Conservation (phyloP, 2,888 invertebrate species). For the Nomada hirtipes region DNA sequence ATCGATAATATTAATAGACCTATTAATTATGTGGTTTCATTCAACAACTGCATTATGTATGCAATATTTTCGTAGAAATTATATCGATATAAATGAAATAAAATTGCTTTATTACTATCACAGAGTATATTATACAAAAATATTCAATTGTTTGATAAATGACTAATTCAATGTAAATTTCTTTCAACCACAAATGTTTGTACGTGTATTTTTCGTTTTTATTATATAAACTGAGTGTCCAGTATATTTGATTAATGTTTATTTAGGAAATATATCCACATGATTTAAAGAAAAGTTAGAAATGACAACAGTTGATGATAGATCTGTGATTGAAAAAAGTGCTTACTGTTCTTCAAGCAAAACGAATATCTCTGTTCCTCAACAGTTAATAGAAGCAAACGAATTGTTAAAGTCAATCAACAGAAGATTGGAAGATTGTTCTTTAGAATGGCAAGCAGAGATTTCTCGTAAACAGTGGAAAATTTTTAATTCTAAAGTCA, state of each 20-base stretch:
- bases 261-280: constrained; percentile 18
- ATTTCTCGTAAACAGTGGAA: constrained; percentile 78
- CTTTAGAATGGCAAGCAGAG: constrained; percentile 75
- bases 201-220: constrained; percentile 17
- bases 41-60: neutral
- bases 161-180: constrained; percentile 34
- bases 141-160: constrained; percentile 54
- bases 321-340: neutral
- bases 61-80: neutral
- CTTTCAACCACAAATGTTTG: constrained; percentile 20
- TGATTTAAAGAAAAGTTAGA: constrained; percentile 6
- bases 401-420: constrained; percentile 72
- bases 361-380: constrained; percentile 40
- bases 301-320: constrained; percentile 43
- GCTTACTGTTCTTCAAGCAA: neutral
- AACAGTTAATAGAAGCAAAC: constrained; percentile 66
- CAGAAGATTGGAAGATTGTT: constrained; percentile 76
- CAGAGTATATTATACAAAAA: constrained; percentile 14
- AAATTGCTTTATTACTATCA: constrained; percentile 30
- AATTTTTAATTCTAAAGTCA: constrained; percentile 67
- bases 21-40: neutral
- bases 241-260: constrained; percentile 6
- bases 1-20: too few species aligned
- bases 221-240: neutral
- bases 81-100: neutral